Percentiles rank a stretch among this genome's conserved stretches.
phyloP scores from a whole-genome alignment of 53 echinoderm and acorn worm genomes.

The Astropecten irregularis region DNA sequence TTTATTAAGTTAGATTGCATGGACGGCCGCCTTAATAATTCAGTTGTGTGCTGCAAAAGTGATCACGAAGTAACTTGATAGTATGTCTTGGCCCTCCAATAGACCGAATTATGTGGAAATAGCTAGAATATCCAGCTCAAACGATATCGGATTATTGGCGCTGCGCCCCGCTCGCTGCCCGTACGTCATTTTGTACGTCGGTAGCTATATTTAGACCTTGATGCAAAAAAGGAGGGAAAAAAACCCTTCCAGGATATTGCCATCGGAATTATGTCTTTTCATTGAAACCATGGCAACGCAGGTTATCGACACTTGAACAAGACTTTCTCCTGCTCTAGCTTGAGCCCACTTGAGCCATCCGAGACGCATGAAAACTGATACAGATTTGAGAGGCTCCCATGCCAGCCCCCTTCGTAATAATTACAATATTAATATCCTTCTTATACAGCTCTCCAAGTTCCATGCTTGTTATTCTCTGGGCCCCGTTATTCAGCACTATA shows the following conservation, averaged over 20 bases:
- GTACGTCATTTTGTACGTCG: background rate
- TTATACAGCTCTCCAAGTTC: too few relatives aligned
- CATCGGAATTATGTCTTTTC: background rate
- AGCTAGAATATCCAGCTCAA: background rate
- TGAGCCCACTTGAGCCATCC: background rate
- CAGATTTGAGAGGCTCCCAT: background rate
- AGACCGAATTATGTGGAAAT: too few relatives aligned
- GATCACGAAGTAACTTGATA: too few relatives aligned
- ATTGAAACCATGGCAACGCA: conserved; percentile 1
- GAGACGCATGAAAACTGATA: background rate
- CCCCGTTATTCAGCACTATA: too few relatives aligned
- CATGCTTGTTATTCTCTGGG: too few relatives aligned
- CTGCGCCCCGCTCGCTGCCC: background rate
- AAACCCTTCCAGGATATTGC: too few relatives aligned
- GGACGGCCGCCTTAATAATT: too few relatives aligned
- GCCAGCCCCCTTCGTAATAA: too few relatives aligned
- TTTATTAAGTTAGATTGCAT: too few relatives aligned
- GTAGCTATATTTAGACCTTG: conserved; percentile 13
- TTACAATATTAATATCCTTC: too few relatives aligned
- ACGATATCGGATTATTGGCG: conserved; percentile 4
- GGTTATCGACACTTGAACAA: conserved; percentile 9
- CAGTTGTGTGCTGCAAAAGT: too few relatives aligned
- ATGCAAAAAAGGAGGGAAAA: background rate
- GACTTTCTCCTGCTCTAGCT: background rate
- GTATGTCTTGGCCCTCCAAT: too few relatives aligned